A percentile compares a stretch with the other conserved stretches of the same genome.
phyloP scores from a whole-genome alignment of 2,888 invertebrate species.

The Ichneumoninae sp. region DNA sequence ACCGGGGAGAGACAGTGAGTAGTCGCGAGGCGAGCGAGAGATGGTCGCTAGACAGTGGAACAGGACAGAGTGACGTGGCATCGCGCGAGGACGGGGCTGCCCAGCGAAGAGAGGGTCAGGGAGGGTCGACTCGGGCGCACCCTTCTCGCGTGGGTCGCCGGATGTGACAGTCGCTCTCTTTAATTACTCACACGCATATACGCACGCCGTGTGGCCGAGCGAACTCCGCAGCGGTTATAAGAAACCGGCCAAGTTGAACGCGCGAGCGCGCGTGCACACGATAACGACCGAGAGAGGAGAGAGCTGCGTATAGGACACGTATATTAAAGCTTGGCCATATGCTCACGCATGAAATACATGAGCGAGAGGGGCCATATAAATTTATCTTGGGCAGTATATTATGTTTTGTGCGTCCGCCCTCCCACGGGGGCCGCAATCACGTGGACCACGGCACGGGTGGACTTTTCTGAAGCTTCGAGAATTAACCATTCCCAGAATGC shows the following conservation, averaged over 20 bases:
- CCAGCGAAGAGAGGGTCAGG: constrained; percentile 73
- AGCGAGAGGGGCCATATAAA: constrained; percentile 69
- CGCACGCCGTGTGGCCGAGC: constrained; percentile 58
- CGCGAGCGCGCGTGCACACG: constrained; percentile 70
- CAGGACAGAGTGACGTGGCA: constrained; percentile 71
- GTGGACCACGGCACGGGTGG: constrained; percentile 62
- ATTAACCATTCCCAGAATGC: constrained; percentile 13
- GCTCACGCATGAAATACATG: constrained; percentile 67
- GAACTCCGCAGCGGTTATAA: constrained; percentile 66
- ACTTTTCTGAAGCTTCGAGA: constrained; percentile 60
- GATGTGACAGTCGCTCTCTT: constrained; percentile 84
- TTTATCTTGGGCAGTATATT: constrained; percentile 78
- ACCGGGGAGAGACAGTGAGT: constrained; percentile 34
- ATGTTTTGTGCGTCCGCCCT: constrained; percentile 78
- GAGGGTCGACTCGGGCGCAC: constrained; percentile 77
- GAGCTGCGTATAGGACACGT: constrained; percentile 19
- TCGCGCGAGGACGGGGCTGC: constrained; percentile 70
- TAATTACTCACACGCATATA: constrained; percentile 83
- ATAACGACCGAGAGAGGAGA: constrained; percentile 44
- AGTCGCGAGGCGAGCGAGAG: constrained; percentile 57
- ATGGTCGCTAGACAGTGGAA: constrained; percentile 57
- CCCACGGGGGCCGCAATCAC: constrained; percentile 75
- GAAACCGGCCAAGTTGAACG: constrained; percentile 77
- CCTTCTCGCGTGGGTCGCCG: constrained; percentile 84
- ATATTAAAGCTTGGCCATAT: constrained; percentile 53